Conservation (phyloP, 2,888 invertebrate species). For the Frankliniella intonsa region DNA sequence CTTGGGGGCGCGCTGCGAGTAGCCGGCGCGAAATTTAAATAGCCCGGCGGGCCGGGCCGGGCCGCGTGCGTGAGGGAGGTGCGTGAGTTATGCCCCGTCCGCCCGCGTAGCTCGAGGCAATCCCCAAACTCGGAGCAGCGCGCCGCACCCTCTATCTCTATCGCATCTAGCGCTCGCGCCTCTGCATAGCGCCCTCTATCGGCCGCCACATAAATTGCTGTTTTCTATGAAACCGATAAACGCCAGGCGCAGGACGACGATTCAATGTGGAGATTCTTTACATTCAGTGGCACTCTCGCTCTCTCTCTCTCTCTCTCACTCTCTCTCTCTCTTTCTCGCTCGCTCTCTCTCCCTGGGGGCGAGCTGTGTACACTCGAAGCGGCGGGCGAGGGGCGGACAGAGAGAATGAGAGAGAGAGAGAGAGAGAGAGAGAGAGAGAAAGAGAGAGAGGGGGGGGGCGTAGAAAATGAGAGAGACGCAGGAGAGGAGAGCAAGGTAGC, state of each 20-base stretch:
- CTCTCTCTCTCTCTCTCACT: no score
- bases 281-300: slow-evolving; percentile 17
- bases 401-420: background rate
- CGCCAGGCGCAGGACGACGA: slow-evolving; percentile 4
- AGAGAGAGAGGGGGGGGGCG: background rate
- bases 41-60: background rate
- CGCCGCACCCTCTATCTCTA: background rate
- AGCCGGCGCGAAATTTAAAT: background rate
- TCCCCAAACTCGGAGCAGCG: background rate
- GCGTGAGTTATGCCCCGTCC: background rate
- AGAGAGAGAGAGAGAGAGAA: no score
- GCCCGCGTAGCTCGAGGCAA: background rate
- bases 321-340: no score
- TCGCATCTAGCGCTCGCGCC: background rate
- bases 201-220: slow-evolving; percentile 7
- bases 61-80: background rate
- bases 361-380: background rate
- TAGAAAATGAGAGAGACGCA: background rate
- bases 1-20: no score
- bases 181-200: background rate
- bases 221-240: slow-evolving; percentile 24
- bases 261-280: background rate
- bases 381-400: background rate
- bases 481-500: background rate
- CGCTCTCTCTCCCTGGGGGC: background rate